A percentile compares a stretch with the other conserved stretches of the same genome.
These are phyloP conservation scores for Xanthorhoe spadicearia DNA, from an alignment of 2,888 invertebrate genomes.

Conservation along the genomic window DNA sequence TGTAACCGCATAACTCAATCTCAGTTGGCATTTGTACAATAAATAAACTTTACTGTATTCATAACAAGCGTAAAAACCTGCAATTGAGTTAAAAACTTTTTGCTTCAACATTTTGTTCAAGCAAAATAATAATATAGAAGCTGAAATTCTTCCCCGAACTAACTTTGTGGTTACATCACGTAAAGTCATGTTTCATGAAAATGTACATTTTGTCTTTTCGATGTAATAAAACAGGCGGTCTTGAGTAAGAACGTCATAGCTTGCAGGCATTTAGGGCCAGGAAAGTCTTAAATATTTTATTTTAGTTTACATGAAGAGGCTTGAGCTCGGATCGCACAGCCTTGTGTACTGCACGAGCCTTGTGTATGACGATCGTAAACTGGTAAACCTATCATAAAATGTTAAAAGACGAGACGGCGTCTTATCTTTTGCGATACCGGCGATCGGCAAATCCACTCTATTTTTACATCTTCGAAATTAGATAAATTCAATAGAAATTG, in stretches of 20 bases:
- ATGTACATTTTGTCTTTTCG: slow-evolving; percentile 32
- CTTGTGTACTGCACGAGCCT: slow-evolving; percentile 32
- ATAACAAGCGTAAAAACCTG: not conserved
- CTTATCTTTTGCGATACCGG: slow-evolving; percentile 37
- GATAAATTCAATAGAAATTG: not conserved
- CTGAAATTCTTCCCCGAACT: not conserved
- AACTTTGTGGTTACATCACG: slow-evolving; percentile 7
- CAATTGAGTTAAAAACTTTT: not conserved
- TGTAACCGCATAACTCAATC: no score
- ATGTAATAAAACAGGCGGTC: slow-evolving; percentile 37
- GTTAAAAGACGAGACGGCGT: slow-evolving; percentile 44
- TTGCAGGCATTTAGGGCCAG: slow-evolving; percentile 33
- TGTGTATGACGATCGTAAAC: slow-evolving; percentile 50
- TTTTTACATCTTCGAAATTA: slow-evolving; percentile 2
- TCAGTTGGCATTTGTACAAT: no score
- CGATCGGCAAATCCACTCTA: slow-evolving; percentile 2
- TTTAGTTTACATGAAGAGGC: slow-evolving; percentile 34
- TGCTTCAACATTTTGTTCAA: not conserved
- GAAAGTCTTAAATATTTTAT: slow-evolving; percentile 43
- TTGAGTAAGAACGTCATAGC: slow-evolving; percentile 35
- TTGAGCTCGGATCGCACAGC: slow-evolving; percentile 31
- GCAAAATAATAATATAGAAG: not conserved
- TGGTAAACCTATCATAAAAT: slow-evolving; percentile 53
- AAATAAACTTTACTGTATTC: no score
- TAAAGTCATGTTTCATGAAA: slow-evolving; percentile 16